phyloP scores from a whole-genome alignment of 2,888 invertebrate genomes.

The Brachyptera risi region DNA sequence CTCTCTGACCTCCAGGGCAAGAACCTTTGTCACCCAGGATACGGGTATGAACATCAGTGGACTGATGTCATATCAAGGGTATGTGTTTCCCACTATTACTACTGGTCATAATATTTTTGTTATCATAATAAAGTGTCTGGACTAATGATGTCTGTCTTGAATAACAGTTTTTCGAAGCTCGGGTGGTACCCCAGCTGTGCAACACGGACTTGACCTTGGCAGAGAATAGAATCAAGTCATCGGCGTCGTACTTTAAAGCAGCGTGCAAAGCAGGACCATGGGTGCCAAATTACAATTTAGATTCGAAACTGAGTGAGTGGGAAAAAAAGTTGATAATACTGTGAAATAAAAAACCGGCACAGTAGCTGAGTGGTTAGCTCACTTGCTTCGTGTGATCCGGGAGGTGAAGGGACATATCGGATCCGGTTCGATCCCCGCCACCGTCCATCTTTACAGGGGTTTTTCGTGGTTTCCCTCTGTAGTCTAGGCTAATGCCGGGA shows the following conservation, averaged over 20 bases:
- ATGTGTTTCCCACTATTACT: constrained; percentile 40
- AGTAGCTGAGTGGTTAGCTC: too few species aligned
- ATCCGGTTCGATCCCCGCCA: too few species aligned
- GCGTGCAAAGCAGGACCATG: constrained; percentile 86
- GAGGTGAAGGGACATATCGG: too few species aligned
- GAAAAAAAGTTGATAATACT: too few species aligned
- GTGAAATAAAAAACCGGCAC: too few species aligned
- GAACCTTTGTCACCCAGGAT: constrained; percentile 79
- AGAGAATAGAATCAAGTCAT: constrained; percentile 71
- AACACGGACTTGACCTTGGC: constrained; percentile 62
- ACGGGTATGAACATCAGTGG: constrained; percentile 66
- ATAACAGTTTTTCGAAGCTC: constrained; percentile 69
- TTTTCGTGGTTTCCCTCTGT: too few species aligned
- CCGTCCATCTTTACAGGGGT: too few species aligned
- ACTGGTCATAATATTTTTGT: too few species aligned
- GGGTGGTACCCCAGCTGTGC: constrained; percentile 67
- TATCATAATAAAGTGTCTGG: too few species aligned
- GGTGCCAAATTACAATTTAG: constrained; percentile 62
- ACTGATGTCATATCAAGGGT: constrained; percentile 73
- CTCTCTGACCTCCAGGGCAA: constrained; percentile 61
- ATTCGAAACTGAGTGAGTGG: constrained; percentile 63
- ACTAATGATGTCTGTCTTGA: too few species aligned
- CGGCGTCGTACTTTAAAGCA: constrained; percentile 68
- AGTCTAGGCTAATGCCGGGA: too few species aligned
- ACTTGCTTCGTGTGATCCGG: too few species aligned